Evolutionary conservation across 2,888 invertebrate genomes (phyloP).

Genomic region (Cerastoderma edule): DNA sequence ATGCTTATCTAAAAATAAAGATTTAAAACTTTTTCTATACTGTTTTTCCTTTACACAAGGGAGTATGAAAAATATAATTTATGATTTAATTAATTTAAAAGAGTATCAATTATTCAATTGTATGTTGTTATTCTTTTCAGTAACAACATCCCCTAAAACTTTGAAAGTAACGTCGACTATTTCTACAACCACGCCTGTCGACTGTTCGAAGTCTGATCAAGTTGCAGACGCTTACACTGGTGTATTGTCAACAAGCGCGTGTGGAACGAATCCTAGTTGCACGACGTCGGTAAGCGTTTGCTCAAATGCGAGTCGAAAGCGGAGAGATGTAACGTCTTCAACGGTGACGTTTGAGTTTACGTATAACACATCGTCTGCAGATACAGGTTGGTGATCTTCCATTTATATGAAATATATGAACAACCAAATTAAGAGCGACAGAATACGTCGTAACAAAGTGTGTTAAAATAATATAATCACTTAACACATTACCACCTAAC

Average conservation of each 20-base stretch:
- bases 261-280: neutral
- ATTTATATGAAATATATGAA: too few species aligned
- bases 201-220: neutral
- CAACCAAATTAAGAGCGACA: too few species aligned
- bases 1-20: too few species aligned
- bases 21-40: too few species aligned
- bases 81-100: too few species aligned
- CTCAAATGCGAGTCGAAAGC: neutral
- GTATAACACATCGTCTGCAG: neutral
- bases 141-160: neutral
- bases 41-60: too few species aligned
- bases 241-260: neutral
- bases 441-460: too few species aligned
- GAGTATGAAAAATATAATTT: too few species aligned
- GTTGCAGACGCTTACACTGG: neutral
- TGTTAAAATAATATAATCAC: too few species aligned
- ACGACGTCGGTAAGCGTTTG: neutral
- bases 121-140: too few species aligned
- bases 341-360: neutral
- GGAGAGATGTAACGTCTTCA: neutral
- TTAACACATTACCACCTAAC: too few species aligned
- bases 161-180: neutral
- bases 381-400: conserved; percentile 1
- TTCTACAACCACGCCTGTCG: neutral
- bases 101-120: too few species aligned